Evolutionary conservation across 2,113 vertebrate genomes (phyloP), one percentile per base, ranked within the genome.

Genomic region (Nibea coibor): DNA sequence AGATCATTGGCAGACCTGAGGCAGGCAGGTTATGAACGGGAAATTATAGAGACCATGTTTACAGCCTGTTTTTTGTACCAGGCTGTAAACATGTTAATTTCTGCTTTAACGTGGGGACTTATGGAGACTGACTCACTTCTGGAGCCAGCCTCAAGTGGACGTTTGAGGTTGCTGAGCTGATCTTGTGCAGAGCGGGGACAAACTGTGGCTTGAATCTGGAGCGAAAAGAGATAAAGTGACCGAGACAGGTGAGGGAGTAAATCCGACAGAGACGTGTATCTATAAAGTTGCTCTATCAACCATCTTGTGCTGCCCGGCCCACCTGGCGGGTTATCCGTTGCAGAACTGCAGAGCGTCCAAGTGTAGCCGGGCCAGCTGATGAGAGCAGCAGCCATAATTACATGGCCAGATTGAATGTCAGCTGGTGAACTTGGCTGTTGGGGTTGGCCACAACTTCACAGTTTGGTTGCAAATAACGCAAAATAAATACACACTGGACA

Each of bases 401-500:
- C 72, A 71, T 0, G 54, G 73, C 81, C 91, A 93, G 87, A 90
- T 72, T 88, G 90, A 82, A 80, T 78, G 70, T 92, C 89, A 91
- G 88, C 82, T 84, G 87, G 70, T 64, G 72, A 81, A 81, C 68
- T 77, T 47, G 62, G 75, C 80, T 51, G 68, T 31, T 35, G 35
- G 43, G 69, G 57, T 81, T 69, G 80, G 67, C 47, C 28, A 56
- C 76, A 53, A 75, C 68, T 50, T 70, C 69, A 59, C 54, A 61
- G 65, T 84, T 85, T 69, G 75, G 72, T 28, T 70, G 63, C 50
- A 79, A 87, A 88, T 51, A 62, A 48, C 5, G 26, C 22, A 28
- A 67, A 90, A 84, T 62, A 69, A 86, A 82, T 10, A 51, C 59
- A 72, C 0, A 10, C 5, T 11, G 47, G 31, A 78, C 26, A 43